Percentiles rank a stretch among this genome's conserved stretches.
phyloP scores from a whole-genome alignment of 2,113 vertebrate species.

The Alectura lathami region DNA sequence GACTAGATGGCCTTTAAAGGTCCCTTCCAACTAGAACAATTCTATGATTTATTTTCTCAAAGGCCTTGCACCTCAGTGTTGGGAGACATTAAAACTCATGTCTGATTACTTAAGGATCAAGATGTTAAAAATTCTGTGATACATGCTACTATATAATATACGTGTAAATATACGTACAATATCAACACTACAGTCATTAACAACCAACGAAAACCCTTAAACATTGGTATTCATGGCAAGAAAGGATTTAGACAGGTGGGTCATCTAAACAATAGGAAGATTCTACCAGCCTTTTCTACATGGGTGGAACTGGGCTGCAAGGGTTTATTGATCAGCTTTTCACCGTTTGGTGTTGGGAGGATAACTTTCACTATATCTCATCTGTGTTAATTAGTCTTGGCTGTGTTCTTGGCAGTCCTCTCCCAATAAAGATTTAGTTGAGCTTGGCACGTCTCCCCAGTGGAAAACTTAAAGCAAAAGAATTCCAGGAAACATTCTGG shows the following conservation, averaged over 20 bases:
- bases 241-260: not conserved
- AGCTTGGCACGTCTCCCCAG: not conserved
- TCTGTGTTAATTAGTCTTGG: not conserved
- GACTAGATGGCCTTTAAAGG: no score
- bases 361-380: not conserved
- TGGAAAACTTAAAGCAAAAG: not conserved
- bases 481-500: not conserved
- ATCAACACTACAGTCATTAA: not conserved
- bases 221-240: no score
- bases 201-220: not conserved
- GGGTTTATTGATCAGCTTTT: not conserved
- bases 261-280: not conserved
- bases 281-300: not conserved
- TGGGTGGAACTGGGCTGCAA: not conserved
- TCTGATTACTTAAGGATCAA: not conserved
- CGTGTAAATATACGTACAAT: not conserved
- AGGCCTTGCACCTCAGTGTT: not conserved
- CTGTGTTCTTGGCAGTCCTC: not conserved
- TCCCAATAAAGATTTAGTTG: not conserved
- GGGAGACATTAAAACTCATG: not conserved
- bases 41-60: no score
- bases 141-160: no score
- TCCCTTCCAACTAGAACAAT: no score
- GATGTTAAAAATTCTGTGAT: not conserved
- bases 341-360: not conserved